Evolutionary conservation across 2,888 invertebrate genomes (phyloP).

Genomic region (Ceramica pisi): DNA sequence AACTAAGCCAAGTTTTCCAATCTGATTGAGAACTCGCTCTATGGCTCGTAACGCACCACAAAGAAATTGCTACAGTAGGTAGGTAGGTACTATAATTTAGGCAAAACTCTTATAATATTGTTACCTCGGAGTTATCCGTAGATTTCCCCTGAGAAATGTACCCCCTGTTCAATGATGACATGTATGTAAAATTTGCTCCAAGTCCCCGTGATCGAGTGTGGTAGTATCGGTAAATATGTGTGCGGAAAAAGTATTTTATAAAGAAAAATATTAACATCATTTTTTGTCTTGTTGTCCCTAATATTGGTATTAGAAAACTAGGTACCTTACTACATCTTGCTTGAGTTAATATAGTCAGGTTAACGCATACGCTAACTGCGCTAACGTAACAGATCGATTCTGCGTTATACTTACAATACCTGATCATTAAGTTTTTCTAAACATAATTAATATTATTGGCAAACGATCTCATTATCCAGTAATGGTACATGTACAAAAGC

Average conservation of each 20-base stretch:
- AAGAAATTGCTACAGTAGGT: conserved; percentile 43
- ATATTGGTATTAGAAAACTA: neutral
- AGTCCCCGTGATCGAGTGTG: conserved; percentile 57
- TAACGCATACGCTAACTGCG: neutral
- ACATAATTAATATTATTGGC: no score
- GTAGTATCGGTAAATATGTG: conserved; percentile 42
- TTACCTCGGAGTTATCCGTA: conserved; percentile 59
- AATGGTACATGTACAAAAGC: neutral
- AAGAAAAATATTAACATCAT: neutral
- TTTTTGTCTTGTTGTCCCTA: neutral
- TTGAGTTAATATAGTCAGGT: neutral
- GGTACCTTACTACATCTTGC: neutral
- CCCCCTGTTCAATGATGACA: conserved; percentile 60
- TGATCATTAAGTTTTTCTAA: neutral
- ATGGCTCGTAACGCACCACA: conserved; percentile 30
- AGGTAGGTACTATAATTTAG: conserved; percentile 60
- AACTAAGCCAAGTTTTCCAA: conserved; percentile 55
- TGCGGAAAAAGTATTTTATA: neutral
- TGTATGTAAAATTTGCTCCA: conserved; percentile 51
- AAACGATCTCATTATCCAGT: neutral
- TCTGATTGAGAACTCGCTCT: conserved; percentile 46
- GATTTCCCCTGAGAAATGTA: conserved; percentile 67
- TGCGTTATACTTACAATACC: neutral
- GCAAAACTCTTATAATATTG: conserved; percentile 66
- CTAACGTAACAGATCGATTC: neutral